phyloP scores from a whole-genome alignment of 1,140 invertebrate species.

The Zaprionus africanus region DNA sequence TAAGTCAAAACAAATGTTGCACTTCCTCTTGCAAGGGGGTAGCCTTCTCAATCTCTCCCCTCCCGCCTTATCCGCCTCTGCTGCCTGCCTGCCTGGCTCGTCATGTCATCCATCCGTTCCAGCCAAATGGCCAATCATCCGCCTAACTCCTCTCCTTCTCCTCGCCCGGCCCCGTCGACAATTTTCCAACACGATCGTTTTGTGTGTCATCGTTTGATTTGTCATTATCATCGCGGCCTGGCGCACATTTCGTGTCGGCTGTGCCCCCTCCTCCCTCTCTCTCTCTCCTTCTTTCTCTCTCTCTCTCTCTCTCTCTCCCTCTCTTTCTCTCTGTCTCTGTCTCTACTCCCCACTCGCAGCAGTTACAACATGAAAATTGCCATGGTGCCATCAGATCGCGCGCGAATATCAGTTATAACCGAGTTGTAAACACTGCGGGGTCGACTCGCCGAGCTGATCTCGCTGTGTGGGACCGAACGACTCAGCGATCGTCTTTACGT shows the following conservation, averaged over 20 bases:
- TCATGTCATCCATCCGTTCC: conserved; percentile 46
- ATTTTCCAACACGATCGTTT: conserved; percentile 81
- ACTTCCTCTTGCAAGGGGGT: conserved; percentile 59
- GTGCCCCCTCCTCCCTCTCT: conserved; percentile 30
- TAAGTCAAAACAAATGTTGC: conserved; percentile 62
- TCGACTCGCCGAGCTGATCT: conserved; percentile 27
- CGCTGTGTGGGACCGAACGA: conserved; percentile 42
- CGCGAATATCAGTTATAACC: conserved; percentile 77
- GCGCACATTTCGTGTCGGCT: conserved; percentile 50
- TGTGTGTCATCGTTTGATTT: conserved; percentile 83
- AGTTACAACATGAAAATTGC: conserved; percentile 79
- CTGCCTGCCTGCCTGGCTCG: conserved; percentile 32
- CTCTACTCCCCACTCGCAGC: conserved; percentile 15
- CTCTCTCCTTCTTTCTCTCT: conserved; percentile 16
- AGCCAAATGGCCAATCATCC: conserved; percentile 67
- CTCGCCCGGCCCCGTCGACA: conserved; percentile 34
- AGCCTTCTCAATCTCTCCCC: neutral
- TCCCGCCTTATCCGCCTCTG: neutral
- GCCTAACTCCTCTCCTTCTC: conserved; percentile 2
- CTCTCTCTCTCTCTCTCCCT: neutral
- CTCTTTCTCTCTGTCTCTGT: neutral
- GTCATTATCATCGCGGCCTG: conserved; percentile 76
- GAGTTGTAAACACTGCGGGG: conserved; percentile 57
- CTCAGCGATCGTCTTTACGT: neutral
- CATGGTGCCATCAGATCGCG: conserved; percentile 49